Percentiles rank a stretch among this genome's conserved stretches.
Conservation (phyloP, 2,113 vertebrate genomes). For the Ptilonorhynchus violaceus region DNA sequence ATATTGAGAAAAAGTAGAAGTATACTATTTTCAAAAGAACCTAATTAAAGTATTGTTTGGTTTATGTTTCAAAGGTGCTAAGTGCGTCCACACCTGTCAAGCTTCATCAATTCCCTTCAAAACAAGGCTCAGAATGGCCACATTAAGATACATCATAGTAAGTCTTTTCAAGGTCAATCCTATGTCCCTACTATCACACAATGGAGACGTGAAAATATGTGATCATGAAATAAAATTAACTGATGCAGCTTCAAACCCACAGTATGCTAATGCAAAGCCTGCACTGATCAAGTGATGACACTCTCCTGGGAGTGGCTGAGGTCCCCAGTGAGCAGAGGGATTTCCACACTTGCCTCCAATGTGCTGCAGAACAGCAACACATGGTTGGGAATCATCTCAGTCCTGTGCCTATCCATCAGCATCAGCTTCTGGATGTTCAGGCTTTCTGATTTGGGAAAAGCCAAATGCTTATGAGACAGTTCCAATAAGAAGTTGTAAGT, state of each 20-base stretch:
- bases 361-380: not conserved
- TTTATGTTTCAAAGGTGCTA: not conserved
- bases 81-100: not conserved
- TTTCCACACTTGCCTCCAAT: not conserved
- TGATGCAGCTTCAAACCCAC: not conserved
- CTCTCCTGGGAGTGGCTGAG: accelerated
- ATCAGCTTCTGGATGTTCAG: not conserved
- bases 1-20: not conserved
- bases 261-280: not conserved
- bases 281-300: not conserved
- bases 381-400: not conserved
- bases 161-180: not conserved
- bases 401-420: not conserved
- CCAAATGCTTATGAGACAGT: not conserved
- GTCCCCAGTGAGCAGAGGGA: not conserved
- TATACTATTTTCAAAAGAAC: not conserved
- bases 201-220: not conserved
- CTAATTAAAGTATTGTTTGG: not conserved
- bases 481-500: not conserved
- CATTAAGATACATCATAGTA: not conserved
- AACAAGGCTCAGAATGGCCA: not conserved
- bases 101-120: not conserved
- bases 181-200: not conserved
- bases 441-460: not conserved
- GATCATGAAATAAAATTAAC: not conserved